Evolutionary conservation across 2,888 invertebrate species (phyloP).

Genomic region (Diaperis boleti): DNA sequence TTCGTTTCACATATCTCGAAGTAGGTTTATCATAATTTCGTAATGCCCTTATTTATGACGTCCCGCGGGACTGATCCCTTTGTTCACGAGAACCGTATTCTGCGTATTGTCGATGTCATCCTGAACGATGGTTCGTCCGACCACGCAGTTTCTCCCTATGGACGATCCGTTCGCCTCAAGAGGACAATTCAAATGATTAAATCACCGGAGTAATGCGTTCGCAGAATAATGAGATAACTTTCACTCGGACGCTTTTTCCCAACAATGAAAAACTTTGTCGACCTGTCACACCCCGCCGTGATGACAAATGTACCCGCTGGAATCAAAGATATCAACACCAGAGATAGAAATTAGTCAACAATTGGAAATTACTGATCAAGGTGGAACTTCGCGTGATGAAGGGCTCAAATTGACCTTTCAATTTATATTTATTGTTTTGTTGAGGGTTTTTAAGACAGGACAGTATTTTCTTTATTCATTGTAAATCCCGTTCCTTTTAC

Average conservation of each 20-base stretch:
- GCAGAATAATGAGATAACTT: constrained; percentile 49
- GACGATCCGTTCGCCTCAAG: constrained; percentile 47
- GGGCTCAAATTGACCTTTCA: too few relatives aligned
- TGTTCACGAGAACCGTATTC: constrained; percentile 36
- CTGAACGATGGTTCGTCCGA: constrained; percentile 38
- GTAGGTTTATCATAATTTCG: constrained; percentile 44
- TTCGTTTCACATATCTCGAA: constrained; percentile 33
- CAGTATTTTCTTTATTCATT: too few relatives aligned
- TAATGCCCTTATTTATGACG: constrained; percentile 44
- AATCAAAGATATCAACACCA: constrained; percentile 15
- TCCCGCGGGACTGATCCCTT: constrained; percentile 40
- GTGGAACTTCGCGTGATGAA: background rate
- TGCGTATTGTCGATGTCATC: constrained; percentile 40
- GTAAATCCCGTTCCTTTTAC: too few relatives aligned
- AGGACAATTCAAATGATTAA: constrained; percentile 53
- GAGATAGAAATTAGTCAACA: constrained; percentile 6
- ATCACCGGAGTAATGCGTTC: constrained; percentile 48
- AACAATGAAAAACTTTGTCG: constrained; percentile 33
- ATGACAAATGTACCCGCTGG: constrained; percentile 23
- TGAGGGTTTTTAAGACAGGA: too few relatives aligned
- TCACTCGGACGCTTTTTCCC: constrained; percentile 27
- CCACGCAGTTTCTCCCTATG: constrained; percentile 35
- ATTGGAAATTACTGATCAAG: background rate
- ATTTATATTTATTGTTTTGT: too few relatives aligned
- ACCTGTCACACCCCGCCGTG: constrained; percentile 14